Evolutionary conservation across 2,797 vertebrate genomes (phyloP).

Genomic region (Acrossocheilus fasciatus): DNA sequence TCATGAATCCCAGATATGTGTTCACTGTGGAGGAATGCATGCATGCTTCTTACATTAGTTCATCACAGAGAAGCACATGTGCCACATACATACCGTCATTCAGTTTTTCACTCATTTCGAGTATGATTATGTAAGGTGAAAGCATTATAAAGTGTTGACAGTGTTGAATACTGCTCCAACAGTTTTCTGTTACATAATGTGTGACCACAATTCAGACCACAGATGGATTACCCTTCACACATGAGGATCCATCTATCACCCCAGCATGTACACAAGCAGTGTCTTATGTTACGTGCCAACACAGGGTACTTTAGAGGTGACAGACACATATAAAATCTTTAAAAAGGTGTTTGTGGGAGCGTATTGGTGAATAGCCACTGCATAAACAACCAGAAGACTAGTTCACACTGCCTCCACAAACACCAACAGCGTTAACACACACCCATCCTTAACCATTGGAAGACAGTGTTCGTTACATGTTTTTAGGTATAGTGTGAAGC

Average conservation of each 20-base stretch:
- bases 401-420: neutral
- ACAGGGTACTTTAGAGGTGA: neutral
- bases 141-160: neutral
- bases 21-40: neutral
- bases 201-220: constrained; percentile 8
- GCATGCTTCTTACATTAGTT: neutral
- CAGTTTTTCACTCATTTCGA: neutral
- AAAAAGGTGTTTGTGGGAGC: constrained; percentile 8
- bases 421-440: neutral
- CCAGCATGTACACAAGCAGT: neutral
- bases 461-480: neutral
- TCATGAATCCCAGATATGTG: neutral
- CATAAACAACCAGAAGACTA: neutral
- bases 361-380: neutral
- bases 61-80: neutral
- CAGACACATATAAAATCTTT: neutral
- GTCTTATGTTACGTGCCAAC: neutral
- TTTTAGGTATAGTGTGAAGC: neutral
- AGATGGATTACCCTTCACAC: neutral
- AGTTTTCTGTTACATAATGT: constrained; percentile 10
- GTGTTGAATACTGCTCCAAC: neutral
- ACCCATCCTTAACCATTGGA: neutral
- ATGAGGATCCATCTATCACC: neutral
- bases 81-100: neutral
- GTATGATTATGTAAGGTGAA: neutral